A percentile compares a stretch with the other conserved stretches of the same genome.
Conservation (phyloP, 37 sponge, comb jelly and placozoan species). For the Dysidea cf. avara region DNA sequence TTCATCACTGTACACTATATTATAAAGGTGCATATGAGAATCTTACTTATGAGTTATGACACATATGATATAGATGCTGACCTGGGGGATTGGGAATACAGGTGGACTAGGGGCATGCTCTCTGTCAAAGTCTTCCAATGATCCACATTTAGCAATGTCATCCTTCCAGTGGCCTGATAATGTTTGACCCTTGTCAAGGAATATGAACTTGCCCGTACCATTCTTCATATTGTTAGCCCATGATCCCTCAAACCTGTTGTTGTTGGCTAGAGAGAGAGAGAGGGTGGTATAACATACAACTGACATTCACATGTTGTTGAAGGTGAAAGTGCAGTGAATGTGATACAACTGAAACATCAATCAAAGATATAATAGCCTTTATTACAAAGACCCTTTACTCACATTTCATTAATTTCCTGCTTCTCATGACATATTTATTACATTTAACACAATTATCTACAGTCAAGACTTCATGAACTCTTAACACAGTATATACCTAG, state of each 20-base stretch:
- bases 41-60: too few relatives aligned
- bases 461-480: background rate
- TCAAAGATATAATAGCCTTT: too few relatives aligned
- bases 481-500: slow-evolving; percentile 41
- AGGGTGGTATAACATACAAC: background rate
- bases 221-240: slow-evolving; percentile 83
- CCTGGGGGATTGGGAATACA: slow-evolving; percentile 86
- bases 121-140: slow-evolving; percentile 75
- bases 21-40: too few relatives aligned
- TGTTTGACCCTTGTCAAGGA: slow-evolving; percentile 88
- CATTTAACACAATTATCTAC: background rate
- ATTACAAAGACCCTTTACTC: too few relatives aligned
- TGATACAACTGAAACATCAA: too few relatives aligned
- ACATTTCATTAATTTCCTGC: too few relatives aligned
- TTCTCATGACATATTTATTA: background rate
- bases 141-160: slow-evolving; percentile 88
- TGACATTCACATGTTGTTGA: background rate
- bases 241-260: slow-evolving; percentile 78
- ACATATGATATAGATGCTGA: slow-evolving; percentile 12
- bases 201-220: slow-evolving; percentile 79
- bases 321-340: background rate
- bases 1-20: too few relatives aligned
- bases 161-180: slow-evolving; percentile 87
- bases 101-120: slow-evolving; percentile 77
- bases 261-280: slow-evolving; percentile 31